These are phyloP conservation scores for Dasysyrphus albostriatus DNA, from an alignment of 2,888 invertebrate species.

Conservation along the genomic window DNA sequence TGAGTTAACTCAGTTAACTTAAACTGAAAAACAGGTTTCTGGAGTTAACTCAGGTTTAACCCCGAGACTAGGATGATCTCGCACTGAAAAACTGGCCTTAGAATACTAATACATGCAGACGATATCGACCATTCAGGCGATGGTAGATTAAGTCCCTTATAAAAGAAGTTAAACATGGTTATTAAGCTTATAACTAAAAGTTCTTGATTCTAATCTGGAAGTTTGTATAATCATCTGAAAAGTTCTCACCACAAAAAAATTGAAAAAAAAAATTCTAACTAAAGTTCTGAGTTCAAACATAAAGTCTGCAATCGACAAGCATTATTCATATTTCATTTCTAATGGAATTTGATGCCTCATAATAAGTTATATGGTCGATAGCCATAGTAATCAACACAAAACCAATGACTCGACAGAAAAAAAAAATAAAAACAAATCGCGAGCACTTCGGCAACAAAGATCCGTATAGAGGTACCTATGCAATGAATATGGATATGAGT, in stretches of 20 bases:
- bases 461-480: neutral
- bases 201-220: neutral
- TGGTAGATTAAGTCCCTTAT: too few species aligned
- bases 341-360: slow-evolving; percentile 57
- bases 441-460: slow-evolving; percentile 11
- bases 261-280: neutral
- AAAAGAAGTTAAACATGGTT: neutral
- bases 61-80: too few species aligned
- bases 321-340: slow-evolving; percentile 48
- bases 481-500: slow-evolving; percentile 34
- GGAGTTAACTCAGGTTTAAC: too few species aligned
- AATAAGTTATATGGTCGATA: slow-evolving; percentile 15
- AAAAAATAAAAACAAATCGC: slow-evolving; percentile 3
- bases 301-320: neutral
- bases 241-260: neutral
- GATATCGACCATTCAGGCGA: too few species aligned
- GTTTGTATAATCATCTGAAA: neutral
- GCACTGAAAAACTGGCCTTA: too few species aligned
- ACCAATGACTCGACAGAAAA: slow-evolving; percentile 41
- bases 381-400: neutral
- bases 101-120: too few species aligned
- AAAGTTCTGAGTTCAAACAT: neutral
- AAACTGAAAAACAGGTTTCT: too few species aligned
- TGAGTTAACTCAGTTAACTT: too few species aligned
- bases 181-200: neutral